These are phyloP conservation scores for Asobara japonica DNA, from an alignment of 1,140 invertebrate genomes.

Conservation along the genomic window DNA sequence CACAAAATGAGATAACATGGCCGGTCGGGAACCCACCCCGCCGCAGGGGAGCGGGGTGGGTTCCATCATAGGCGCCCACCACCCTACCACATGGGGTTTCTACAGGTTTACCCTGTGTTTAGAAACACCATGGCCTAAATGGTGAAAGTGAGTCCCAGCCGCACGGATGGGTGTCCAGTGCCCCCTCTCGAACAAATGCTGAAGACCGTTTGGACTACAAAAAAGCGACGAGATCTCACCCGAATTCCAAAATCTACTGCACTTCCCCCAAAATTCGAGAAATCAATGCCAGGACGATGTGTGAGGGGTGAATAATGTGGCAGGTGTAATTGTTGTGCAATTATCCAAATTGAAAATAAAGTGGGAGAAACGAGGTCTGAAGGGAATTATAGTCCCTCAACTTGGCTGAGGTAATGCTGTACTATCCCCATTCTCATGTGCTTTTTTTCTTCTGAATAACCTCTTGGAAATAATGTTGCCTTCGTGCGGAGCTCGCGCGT, in stretches of 20 bases:
- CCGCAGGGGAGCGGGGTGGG: too few species aligned
- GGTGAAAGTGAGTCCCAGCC: too few species aligned
- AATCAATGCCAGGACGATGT: background rate
- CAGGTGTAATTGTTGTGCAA: background rate
- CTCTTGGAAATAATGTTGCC: conserved; percentile 13
- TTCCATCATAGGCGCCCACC: too few species aligned
- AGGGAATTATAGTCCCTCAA: conserved; percentile 11
- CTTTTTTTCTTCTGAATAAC: background rate
- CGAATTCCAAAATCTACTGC: background rate
- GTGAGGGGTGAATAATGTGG: background rate
- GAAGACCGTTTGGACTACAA: too few species aligned
- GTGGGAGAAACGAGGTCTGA: background rate
- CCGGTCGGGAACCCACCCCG: too few species aligned
- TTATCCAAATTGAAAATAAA: conserved; percentile 8
- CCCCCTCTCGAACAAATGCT: too few species aligned
- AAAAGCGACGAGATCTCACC: too few species aligned
- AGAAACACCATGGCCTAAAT: too few species aligned
- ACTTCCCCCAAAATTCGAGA: background rate
- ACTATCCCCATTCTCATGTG: background rate
- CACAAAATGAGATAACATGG: too few species aligned
- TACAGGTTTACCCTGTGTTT: too few species aligned
- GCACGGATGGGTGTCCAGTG: too few species aligned
- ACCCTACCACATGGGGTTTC: too few species aligned
- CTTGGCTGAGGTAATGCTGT: background rate
- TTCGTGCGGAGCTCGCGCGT: conserved; percentile 23